Base-by-base conservation (phyloP, 92 coral and sea anemone species). In the Virgularia gustaviana region DNA sequence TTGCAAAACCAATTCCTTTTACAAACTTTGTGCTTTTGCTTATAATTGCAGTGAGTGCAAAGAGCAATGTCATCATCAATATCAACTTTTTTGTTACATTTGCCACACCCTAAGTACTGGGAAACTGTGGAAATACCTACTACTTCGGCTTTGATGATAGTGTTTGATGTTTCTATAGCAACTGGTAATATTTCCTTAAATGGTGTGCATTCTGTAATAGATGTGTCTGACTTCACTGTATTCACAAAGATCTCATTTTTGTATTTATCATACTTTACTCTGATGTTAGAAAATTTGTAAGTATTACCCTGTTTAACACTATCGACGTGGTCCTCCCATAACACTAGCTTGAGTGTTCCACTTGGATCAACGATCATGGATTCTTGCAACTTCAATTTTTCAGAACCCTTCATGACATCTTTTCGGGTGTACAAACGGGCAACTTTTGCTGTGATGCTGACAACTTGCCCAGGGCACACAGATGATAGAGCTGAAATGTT, bases 181-280 rank as follows among this genome's bases (percentile, higher is more conserved):
- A 72, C 51, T 5, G 78, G 52, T 19, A 42, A 23, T 34, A 16
- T 16, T 34, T 63, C 71, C 41, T 63, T 9, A n/a, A 63, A 63
- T 3, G 49, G 49, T 16, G 16, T 28, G 6, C 22, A 30, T n/a
- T 2, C 13, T 15, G 71, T 63, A 22, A 63, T 63, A n/a, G n/a
- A n/a, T 3, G 31, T 37, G n/a, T 34, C 71, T 7, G 67, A 60
- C 43, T 28, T 60, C 5, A 27, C 41, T 24, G 67, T 60, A 18
- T 60, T 60, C 16, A 60, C 42, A 60, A 28, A 60, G 2, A 60
- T n/a, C 35, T 60, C 67, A 60, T 7, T 7, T 13, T 2, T n/a
- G 8, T 2, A 29, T n/a, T 68, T 11, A 54, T 84, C 83, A 59
- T 72, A 80, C 70, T 78, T 80, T 5, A 85, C 73, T 59, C 83